Evolutionary conservation across 2,797 vertebrate species (phyloP).

Genomic region (Gadopsis marmoratus): DNA sequence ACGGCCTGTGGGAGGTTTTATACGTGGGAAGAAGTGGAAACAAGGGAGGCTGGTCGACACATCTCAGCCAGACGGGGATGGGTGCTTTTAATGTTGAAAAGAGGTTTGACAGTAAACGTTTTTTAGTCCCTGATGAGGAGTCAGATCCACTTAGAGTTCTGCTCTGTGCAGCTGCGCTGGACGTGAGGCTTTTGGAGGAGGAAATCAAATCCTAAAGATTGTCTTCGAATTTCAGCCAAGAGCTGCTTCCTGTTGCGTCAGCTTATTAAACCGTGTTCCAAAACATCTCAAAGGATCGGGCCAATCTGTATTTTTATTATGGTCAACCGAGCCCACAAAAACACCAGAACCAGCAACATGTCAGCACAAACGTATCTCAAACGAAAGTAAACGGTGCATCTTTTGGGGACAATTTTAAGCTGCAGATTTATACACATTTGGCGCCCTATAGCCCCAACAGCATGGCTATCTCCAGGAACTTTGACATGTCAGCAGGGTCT

Average conservation of each 20-base stretch:
- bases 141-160: constrained; percentile 32
- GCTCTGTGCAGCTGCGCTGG: neutral
- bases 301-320: neutral
- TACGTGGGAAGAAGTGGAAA: constrained; percentile 1
- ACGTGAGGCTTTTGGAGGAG: neutral
- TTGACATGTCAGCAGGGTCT: too few relatives aligned
- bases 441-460: neutral
- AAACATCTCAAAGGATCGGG: constrained; percentile 5
- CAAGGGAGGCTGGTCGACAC: neutral
- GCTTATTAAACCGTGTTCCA: neutral
- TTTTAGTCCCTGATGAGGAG: constrained; percentile 21
- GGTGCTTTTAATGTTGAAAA: constrained; percentile 4
- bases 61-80: constrained; percentile 4
- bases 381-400: neutral
- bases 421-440: neutral
- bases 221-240: neutral
- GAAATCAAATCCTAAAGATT: constrained; percentile 21
- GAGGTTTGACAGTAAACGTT: constrained; percentile 6
- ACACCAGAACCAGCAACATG: neutral
- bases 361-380: neutral
- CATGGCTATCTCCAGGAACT: neutral
- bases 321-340: neutral
- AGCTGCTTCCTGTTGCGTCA: constrained; percentile 28
- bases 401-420: neutral
- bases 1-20: constrained; percentile 37